Evolutionary conservation across 1,140 invertebrate species (phyloP), one percentile per base, ranked within the genome.

Genomic region (Achatina immaculata): DNA sequence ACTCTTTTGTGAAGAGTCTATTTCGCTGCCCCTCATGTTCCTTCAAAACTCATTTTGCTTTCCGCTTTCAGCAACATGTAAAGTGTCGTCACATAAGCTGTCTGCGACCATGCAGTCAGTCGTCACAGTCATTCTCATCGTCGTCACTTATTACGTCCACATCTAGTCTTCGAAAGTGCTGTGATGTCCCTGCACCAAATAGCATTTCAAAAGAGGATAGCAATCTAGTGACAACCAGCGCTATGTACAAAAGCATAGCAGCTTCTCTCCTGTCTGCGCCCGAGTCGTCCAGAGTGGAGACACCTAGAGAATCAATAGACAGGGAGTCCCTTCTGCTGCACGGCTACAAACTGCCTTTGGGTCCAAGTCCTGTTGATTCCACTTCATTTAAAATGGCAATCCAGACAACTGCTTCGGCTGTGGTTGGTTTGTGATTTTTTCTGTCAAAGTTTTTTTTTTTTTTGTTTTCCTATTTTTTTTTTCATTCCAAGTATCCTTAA

Each of bases 61-160:
- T 85, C 69, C 88, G 85, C 68, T 81, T 89, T 40, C 82, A 88
- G 78, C 83, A 83, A 77, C 87, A 90, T 81, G 77, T 86, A 45
- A 83, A 84, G 34, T 66, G 81, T 71, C 84, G 81, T 36, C 87
- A 84, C 83, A 65, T 72, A 36, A 74, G 66, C 19, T 43, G 28
- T 19, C 38, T 42, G n/a, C 65, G 71, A 34, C 11, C 71, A 24
- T 19, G 24, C 4, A 3, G 48, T 34, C 16, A n/a, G 16, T 45
- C 43, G 6, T n/a, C 38, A 31, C 71, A 34, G 2, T 34, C 43
- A 43, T 16, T 73, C 24, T 24, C 11, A 1, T 31, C 42, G 16
- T 38, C 73, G 24, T n/a, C 80, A 36, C 28, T 51, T 34, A 36
- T 48, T 11, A 38, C 45, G 21, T 42, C 36, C 36, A 14, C 14